These are phyloP conservation scores for Natator depressus DNA, from an alignment of 2,113 vertebrate genomes.

Conservation along the genomic window DNA sequence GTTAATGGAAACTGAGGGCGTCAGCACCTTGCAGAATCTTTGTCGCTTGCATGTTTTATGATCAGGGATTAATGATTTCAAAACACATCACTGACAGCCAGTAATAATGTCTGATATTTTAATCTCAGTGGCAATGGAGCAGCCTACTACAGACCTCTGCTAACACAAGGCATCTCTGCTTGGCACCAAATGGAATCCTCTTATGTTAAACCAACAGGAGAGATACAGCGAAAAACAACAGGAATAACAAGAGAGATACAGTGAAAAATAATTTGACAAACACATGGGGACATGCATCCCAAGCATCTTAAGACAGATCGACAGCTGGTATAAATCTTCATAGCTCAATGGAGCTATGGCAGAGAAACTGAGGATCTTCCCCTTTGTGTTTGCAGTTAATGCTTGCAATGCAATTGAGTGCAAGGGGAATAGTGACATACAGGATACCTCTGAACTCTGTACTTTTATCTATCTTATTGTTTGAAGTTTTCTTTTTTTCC, in stretches of 20 bases:
- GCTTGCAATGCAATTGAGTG: not conserved
- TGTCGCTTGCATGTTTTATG: rapidly evolving
- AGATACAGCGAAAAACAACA: not conserved
- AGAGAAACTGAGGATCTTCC: not conserved
- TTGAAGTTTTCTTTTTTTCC: constrained; percentile 32
- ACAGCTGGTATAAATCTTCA: not conserved
- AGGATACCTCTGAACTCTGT: not conserved
- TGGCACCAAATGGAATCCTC: not conserved
- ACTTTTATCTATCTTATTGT: not conserved
- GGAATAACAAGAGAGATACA: not conserved
- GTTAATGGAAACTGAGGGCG: not conserved
- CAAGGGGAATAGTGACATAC: not conserved
- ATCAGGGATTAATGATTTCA: not conserved
- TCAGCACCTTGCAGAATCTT: not conserved
- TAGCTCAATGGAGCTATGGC: not conserved
- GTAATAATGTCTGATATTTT: not conserved
- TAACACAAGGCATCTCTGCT: not conserved
- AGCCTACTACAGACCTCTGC: not conserved
- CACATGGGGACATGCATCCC: constrained; percentile 33
- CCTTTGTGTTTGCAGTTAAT: not conserved
- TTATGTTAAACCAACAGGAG: not conserved
- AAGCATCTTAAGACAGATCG: not conserved
- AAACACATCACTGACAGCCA: not conserved
- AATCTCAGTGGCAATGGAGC: not conserved
- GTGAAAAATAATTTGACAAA: not conserved